Evolutionary conservation across 2,113 vertebrate species (phyloP).

Genomic region (Equus przewalskii): DNA sequence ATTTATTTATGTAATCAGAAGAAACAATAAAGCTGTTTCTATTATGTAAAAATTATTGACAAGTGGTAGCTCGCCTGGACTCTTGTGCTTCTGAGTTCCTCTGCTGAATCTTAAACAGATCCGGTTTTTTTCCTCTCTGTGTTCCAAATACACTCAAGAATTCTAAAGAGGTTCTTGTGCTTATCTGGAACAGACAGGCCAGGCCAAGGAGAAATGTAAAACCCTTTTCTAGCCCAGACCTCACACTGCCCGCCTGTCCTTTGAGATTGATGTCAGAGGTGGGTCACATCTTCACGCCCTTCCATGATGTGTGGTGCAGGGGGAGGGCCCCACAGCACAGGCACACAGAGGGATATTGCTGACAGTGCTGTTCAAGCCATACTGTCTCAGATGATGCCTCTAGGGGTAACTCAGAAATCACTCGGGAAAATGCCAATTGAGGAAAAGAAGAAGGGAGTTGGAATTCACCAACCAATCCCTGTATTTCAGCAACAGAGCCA

Average conservation of each 20-base stretch:
- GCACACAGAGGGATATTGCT: neutral
- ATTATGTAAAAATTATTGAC: slow-evolving; percentile 25
- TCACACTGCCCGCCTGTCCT: neutral
- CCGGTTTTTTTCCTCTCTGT: neutral
- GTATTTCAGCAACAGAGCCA: neutral
- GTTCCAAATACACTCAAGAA: slow-evolving; percentile 61
- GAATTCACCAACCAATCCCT: neutral
- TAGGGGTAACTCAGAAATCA: no score
- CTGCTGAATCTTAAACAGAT: slow-evolving; percentile 57
- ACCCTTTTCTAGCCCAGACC: neutral
- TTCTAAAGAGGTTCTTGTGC: slow-evolving; percentile 38
- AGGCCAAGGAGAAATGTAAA: neutral
- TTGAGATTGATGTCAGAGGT: neutral
- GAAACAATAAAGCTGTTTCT: slow-evolving; percentile 48
- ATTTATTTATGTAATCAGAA: slow-evolving; percentile 25
- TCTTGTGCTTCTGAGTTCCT: neutral
- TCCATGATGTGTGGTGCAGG: accelerated
- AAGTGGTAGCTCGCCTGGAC: slow-evolving; percentile 44
- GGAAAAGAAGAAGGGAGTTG: neutral
- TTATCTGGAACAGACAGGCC: slow-evolving; percentile 8
- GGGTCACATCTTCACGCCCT: neutral
- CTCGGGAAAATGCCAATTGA: neutral
- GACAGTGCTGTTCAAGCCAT: neutral
- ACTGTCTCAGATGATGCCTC: neutral
- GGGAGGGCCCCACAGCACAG: neutral